Percentiles rank a stretch among this genome's conserved stretches.
Conservation (phyloP, 2,797 vertebrate genomes). For the Anableps anableps region DNA sequence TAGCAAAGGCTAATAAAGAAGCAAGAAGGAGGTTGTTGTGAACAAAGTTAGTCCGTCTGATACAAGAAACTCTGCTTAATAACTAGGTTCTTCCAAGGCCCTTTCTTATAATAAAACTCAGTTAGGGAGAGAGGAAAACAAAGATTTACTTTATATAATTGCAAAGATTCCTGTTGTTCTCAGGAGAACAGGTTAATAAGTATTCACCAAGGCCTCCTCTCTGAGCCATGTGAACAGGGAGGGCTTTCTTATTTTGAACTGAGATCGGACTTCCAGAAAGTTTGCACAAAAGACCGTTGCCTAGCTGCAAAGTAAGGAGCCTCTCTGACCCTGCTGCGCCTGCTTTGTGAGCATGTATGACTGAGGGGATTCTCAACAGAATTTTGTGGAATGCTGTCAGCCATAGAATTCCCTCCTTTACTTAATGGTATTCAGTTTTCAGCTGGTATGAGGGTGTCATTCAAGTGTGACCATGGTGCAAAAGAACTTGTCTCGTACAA, state of each 20-base stretch:
- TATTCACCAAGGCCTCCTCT: slow-evolving; percentile 46
- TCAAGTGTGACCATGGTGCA: slow-evolving; percentile 58
- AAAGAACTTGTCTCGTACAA: slow-evolving; percentile 39
- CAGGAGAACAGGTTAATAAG: slow-evolving; percentile 28
- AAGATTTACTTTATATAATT: background rate
- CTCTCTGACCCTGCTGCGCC: slow-evolving; percentile 47
- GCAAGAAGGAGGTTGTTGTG: background rate
- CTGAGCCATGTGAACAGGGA: slow-evolving; percentile 48
- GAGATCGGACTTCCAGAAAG: slow-evolving; percentile 67
- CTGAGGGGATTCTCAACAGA: slow-evolving; percentile 62
- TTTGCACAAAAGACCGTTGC: slow-evolving; percentile 77
- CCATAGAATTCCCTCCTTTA: slow-evolving; percentile 25
- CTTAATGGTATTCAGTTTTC: slow-evolving; percentile 59
- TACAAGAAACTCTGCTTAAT: background rate
- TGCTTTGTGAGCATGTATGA: slow-evolving; percentile 58
- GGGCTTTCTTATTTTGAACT: slow-evolving; percentile 55
- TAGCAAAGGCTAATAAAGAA: background rate
- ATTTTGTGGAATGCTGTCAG: slow-evolving; percentile 62
- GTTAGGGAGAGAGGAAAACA: background rate
- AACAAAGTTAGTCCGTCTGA: background rate
- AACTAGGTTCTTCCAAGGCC: background rate
- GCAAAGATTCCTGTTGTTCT: background rate
- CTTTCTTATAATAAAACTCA: background rate
- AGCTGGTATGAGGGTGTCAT: slow-evolving; percentile 48
- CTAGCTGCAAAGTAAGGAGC: slow-evolving; percentile 70